A percentile compares a stretch with the other conserved stretches of the same genome.
These are phyloP conservation scores for Lytechinus pictus DNA, from an alignment of 35 echinoderm and acorn worm genomes.

Conservation along the genomic window DNA sequence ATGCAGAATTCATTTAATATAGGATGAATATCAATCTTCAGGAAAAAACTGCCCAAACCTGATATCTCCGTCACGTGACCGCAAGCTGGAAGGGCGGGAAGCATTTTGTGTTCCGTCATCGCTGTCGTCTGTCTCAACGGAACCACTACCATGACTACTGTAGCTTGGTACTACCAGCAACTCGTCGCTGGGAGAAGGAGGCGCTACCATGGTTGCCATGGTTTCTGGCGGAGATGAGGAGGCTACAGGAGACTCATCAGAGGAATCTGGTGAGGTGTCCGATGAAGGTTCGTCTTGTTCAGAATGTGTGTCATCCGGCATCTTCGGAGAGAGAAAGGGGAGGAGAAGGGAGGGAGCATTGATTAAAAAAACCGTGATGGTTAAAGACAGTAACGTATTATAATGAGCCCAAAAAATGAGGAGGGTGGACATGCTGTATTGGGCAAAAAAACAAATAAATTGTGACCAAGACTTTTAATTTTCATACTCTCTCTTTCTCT, in stretches of 20 bases:
- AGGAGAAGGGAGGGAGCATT: too few relatives aligned
- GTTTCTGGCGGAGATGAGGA: background rate
- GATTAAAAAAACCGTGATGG: too few relatives aligned
- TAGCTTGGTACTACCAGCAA: background rate
- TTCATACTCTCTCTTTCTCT: too few relatives aligned
- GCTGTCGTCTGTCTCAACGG: background rate
- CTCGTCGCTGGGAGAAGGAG: background rate
- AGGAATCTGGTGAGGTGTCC: background rate
- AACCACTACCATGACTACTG: too few relatives aligned
- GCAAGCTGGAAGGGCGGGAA: background rate
- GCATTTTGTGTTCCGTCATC: background rate
- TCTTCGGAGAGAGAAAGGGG: too few relatives aligned
- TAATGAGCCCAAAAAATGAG: too few relatives aligned
- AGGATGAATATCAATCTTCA: too few relatives aligned
- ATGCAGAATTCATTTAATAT: too few relatives aligned
- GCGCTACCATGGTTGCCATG: background rate
- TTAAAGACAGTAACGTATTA: too few relatives aligned
- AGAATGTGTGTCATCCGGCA: background rate
- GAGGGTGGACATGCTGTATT: too few relatives aligned
- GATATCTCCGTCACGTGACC: background rate
- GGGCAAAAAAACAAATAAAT: too few relatives aligned
- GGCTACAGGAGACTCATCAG: background rate
- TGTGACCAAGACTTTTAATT: too few relatives aligned
- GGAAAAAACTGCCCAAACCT: background rate
- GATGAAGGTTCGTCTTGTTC: background rate